Conservation (phyloP, 2,113 vertebrate genomes). For the Todiramphus saurophagus region DNA sequence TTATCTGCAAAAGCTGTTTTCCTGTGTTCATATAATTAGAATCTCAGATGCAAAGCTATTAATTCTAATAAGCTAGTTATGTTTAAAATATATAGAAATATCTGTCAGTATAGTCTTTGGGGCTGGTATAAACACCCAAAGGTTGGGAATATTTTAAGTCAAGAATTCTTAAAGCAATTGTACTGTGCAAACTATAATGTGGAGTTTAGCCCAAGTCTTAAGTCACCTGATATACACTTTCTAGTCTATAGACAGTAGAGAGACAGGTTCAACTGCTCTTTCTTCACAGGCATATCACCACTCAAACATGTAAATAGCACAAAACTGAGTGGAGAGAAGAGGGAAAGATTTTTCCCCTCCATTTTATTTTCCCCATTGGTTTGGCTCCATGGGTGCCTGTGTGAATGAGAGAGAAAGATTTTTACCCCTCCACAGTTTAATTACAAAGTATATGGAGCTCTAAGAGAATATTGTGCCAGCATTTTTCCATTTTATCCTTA, state of each 20-base stretch:
- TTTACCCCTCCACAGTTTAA: neutral
- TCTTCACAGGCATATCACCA: neutral
- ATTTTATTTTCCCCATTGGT: neutral
- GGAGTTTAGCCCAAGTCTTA: neutral
- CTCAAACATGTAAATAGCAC: neutral
- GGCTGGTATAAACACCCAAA: neutral
- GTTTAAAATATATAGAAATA: neutral
- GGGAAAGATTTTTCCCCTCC: neutral
- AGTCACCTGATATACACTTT: neutral
- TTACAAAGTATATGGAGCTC: neutral
- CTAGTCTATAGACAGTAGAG: neutral
- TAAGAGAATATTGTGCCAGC: neutral
- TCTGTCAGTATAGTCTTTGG: neutral
- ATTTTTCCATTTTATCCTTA: neutral
- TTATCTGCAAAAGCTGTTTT: neutral
- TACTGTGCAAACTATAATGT: neutral
- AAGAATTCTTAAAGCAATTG: neutral
- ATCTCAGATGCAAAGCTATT: neutral
- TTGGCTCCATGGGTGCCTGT: neutral
- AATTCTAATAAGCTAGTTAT: neutral
- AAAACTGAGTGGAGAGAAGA: neutral
- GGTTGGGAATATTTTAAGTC: neutral
- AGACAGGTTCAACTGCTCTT: neutral
- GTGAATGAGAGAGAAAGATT: neutral
- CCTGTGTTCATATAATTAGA: neutral